These are phyloP conservation scores for Volucella inanis DNA, from an alignment of 2,888 invertebrate genomes.

Conservation along the genomic window DNA sequence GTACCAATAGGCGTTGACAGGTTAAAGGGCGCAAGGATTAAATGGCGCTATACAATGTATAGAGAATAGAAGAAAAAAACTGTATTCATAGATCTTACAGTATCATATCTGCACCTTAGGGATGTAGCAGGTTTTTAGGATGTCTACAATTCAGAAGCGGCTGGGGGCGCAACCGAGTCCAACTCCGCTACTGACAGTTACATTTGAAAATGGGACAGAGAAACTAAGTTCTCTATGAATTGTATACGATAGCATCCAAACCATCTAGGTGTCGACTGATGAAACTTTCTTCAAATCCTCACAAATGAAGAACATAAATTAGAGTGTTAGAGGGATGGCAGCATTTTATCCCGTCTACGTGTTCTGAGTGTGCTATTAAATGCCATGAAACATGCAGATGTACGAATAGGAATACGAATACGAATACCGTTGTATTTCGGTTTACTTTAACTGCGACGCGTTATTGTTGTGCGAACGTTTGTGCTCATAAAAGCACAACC, in stretches of 20 bases:
- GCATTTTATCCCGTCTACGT: slow-evolving; percentile 72
- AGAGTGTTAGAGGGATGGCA: slow-evolving; percentile 69
- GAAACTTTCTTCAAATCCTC: slow-evolving; percentile 72
- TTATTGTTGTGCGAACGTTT: slow-evolving; percentile 54
- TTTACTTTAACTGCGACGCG: slow-evolving; percentile 55
- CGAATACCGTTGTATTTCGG: slow-evolving; percentile 16
- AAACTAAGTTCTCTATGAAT: slow-evolving; percentile 5
- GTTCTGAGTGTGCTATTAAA: slow-evolving; percentile 69
- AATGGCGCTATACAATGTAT: background rate
- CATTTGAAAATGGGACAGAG: background rate
- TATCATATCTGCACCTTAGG: no score
- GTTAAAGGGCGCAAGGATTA: slow-evolving; percentile 1
- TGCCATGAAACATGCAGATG: slow-evolving; percentile 67
- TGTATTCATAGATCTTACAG: no score
- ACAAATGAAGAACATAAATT: slow-evolving; percentile 74
- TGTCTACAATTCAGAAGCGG: no score
- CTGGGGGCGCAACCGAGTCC: no score
- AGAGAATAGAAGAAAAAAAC: no score
- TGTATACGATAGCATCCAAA: background rate
- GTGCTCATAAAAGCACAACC: slow-evolving; percentile 41
- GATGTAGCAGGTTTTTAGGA: no score
- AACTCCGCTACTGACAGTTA: no score
- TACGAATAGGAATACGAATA: slow-evolving; percentile 14
- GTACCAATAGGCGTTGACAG: background rate
- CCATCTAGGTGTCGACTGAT: slow-evolving; percentile 52